Conservation (phyloP, 2,888 invertebrate genomes). For the Melanophora roralis region DNA sequence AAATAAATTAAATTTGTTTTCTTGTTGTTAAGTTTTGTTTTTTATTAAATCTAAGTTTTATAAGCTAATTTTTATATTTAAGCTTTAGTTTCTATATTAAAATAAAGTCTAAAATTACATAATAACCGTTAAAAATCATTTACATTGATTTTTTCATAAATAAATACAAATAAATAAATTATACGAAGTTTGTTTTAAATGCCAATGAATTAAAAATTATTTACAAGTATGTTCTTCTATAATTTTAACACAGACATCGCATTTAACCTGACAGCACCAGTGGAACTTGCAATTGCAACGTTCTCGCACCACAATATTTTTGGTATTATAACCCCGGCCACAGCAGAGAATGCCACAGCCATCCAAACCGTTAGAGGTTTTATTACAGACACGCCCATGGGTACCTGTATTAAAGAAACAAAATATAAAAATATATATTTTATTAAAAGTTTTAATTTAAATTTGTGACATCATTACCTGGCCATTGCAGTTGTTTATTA, state of each 20-base stretch:
- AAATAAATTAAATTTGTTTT: conserved; percentile 55
- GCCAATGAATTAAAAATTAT: conserved; percentile 76
- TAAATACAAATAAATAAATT: conserved; percentile 15
- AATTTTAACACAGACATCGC: conserved; percentile 89
- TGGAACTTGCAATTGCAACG: conserved; percentile 96
- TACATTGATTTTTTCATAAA: conserved; percentile 23
- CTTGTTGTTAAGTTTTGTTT: neutral
- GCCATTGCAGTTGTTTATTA: conserved; percentile 84
- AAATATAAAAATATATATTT: neutral
- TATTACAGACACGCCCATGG: conserved; percentile 84
- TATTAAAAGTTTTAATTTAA: neutral
- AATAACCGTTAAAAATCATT: conserved; percentile 20
- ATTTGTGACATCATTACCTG: conserved; percentile 75
- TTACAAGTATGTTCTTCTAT: conserved; percentile 92
- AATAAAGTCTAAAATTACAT: conserved; percentile 27
- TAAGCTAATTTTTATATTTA: conserved; percentile 47
- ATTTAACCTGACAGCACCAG: conserved; percentile 97
- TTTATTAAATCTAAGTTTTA: conserved; percentile 36
- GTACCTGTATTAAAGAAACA: conserved; percentile 79
- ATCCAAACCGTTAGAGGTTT: conserved; percentile 86
- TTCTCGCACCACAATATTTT: conserved; percentile 85
- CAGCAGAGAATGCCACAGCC: conserved; percentile 94
- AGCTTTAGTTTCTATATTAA: conserved; percentile 24
- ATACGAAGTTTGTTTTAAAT: neutral
- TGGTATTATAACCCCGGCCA: conserved; percentile 93